These are phyloP conservation scores for Athene noctua DNA, from an alignment of 2,113 vertebrate species.

Conservation along the genomic window DNA sequence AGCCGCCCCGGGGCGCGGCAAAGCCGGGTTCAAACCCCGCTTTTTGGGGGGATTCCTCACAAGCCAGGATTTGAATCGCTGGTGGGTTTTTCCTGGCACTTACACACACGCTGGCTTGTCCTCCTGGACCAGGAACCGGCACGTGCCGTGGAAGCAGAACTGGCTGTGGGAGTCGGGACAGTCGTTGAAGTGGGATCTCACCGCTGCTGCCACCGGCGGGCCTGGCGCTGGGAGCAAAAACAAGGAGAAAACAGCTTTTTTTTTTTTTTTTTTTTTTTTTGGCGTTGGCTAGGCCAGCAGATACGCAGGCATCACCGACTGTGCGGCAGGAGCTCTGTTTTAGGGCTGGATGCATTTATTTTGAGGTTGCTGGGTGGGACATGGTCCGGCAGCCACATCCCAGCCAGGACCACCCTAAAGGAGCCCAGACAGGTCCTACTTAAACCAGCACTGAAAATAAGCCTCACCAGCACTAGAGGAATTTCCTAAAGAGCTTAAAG, in stretches of 20 bases:
- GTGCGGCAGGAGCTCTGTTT: rapidly evolving
- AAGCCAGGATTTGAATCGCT: neutral
- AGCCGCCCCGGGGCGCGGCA: no score
- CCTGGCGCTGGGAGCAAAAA: neutral
- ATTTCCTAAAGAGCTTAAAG: constrained; percentile 46
- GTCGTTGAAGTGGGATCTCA: constrained; percentile 37
- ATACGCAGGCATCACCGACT: rapidly evolving
- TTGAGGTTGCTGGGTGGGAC: rapidly evolving
- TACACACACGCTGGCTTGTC: constrained; percentile 38
- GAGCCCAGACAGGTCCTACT: neutral
- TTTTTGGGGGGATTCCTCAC: neutral
- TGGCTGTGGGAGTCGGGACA: constrained; percentile 35
- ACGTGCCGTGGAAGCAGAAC: constrained; percentile 52
- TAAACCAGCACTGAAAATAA: neutral
- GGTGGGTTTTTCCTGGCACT: neutral
- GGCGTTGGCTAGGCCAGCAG: neutral
- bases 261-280: no score
- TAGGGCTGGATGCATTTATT: neutral
- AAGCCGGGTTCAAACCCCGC: neutral
- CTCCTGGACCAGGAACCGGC: constrained; percentile 54
- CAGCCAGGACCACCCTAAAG: neutral
- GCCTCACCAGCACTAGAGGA: neutral
- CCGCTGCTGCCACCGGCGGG: neutral
- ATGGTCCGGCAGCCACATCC: neutral
- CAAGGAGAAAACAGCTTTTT: no score